Evolutionary conservation across 2,797 vertebrate species (phyloP).

Genomic region (Chiloscyllium punctatum): DNA sequence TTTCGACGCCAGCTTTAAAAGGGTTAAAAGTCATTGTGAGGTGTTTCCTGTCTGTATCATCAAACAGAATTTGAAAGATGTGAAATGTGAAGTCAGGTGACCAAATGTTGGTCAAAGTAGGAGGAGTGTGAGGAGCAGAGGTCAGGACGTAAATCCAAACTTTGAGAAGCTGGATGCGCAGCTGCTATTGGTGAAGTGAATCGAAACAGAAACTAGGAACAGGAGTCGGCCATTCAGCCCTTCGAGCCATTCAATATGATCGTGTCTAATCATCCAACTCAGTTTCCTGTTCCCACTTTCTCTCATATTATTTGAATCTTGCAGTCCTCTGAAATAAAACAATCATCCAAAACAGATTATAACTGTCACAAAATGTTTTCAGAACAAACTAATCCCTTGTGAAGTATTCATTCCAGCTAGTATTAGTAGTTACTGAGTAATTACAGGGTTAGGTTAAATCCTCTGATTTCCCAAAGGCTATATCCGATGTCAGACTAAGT

Average conservation of each 20-base stretch:
- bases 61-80: background rate
- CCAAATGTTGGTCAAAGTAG: background rate
- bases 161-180: background rate
- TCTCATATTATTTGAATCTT: background rate
- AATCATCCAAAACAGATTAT: background rate
- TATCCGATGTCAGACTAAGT: background rate
- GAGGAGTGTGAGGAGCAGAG: background rate
- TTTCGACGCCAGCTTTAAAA: background rate
- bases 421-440: conserved; percentile 9
- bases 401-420: background rate
- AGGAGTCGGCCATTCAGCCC: too few relatives aligned
- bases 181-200: background rate
- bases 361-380: background rate
- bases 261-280: too few relatives aligned
- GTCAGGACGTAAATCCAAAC: background rate
- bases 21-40: background rate
- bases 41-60: background rate
- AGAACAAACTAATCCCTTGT: conserved; percentile 11
- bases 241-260: too few relatives aligned
- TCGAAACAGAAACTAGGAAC: too few relatives aligned
- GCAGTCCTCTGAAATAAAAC: background rate
- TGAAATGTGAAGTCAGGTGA: too few relatives aligned
- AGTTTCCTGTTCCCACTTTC: too few relatives aligned
- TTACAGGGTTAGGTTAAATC: conserved; percentile 15
- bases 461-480: conserved; percentile 21